phyloP scores from a whole-genome alignment of 2,888 invertebrate species.

The Patella ulyssiponensis region DNA sequence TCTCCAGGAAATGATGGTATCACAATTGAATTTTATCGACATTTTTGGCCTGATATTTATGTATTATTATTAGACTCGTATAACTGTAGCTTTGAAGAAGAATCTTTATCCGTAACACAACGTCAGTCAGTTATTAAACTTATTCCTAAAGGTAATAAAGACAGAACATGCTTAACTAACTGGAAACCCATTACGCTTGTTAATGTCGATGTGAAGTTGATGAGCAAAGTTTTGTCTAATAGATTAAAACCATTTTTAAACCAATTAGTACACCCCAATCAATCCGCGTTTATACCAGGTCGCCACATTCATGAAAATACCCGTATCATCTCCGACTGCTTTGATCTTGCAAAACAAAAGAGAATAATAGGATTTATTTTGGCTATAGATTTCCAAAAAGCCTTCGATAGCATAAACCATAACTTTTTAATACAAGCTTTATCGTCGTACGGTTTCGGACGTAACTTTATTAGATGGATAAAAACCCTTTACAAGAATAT shows the following conservation, averaged over 20 bases:
- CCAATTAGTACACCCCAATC: neutral
- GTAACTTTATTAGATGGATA: neutral
- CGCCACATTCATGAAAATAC: neutral
- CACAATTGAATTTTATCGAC: no score
- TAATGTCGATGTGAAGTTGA: conserved; percentile 5
- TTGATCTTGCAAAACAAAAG: neutral
- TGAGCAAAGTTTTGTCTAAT: neutral
- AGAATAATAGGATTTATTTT: neutral
- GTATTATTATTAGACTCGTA: no score
- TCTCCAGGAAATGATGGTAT: no score
- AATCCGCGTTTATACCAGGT: conserved; percentile 1
- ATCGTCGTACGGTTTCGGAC: neutral
- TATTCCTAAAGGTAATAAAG: conserved; percentile 22
- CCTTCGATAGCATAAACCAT: neutral
- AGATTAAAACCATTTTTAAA: conserved; percentile 5
- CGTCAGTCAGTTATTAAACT: conserved; percentile 9
- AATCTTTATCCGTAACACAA: no score
- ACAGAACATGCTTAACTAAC: conserved; percentile 15
- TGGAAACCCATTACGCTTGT: conserved; percentile 23
- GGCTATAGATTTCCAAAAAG: conserved; percentile 1
- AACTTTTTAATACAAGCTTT: neutral
- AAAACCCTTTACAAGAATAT: neutral
- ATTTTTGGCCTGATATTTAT: no score
- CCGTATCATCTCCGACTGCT: neutral
- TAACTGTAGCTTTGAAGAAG: no score